Evolutionary conservation across 2,113 vertebrate species (phyloP).

Genomic region (Ramphastos sulfuratus): DNA sequence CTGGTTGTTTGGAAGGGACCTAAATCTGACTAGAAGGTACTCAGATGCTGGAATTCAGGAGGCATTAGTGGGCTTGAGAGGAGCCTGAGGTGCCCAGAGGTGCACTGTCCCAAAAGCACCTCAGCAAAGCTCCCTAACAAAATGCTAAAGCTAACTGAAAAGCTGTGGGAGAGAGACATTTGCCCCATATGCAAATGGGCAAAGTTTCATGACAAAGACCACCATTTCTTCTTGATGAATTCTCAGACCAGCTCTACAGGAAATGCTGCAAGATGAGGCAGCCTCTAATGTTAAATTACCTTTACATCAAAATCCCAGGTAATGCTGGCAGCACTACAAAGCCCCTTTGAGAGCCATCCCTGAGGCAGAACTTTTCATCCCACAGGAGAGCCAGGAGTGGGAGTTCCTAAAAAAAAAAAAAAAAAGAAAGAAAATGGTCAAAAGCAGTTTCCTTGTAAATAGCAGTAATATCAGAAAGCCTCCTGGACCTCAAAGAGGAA

Average conservation of each 20-base stretch:
- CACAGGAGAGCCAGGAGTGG: background rate
- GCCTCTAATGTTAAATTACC: background rate
- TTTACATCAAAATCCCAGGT: background rate
- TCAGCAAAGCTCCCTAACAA: background rate
- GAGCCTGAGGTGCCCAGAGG: background rate
- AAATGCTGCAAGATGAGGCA: background rate
- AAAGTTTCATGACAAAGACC: background rate
- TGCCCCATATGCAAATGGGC: background rate
- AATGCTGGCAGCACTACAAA: background rate
- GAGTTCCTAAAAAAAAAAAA: background rate
- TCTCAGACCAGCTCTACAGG: background rate
- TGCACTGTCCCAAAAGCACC: background rate
- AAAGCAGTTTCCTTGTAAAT: background rate
- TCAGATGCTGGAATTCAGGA: background rate
- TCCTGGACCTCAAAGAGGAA: background rate
- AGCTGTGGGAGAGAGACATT: background rate
- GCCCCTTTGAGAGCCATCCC: background rate
- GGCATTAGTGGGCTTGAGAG: background rate
- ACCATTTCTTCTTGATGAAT: background rate
- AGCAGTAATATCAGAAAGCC: background rate
- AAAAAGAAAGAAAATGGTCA: background rate
- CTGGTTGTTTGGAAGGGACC: background rate
- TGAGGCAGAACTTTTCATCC: background rate
- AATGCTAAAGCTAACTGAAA: background rate
- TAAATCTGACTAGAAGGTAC: background rate